phyloP scores from a whole-genome alignment of 2,888 invertebrate species.

The Rotaria sp. region DNA sequence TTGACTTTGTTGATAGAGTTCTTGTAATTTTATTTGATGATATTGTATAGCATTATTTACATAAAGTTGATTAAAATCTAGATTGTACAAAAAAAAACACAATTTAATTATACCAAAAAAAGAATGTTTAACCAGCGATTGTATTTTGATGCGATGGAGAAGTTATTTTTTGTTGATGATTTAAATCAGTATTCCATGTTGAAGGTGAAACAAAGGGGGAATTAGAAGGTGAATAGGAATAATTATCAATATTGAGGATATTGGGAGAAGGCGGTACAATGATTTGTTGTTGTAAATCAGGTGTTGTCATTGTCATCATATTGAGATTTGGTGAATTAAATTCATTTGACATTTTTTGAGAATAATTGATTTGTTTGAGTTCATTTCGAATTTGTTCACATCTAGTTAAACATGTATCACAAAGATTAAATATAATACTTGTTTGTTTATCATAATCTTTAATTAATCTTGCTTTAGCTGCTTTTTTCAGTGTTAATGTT shows the following conservation, averaged over 20 bases:
- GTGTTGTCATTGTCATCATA: not conserved
- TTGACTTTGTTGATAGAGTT: not conserved
- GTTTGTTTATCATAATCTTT: slow-evolving; percentile 24
- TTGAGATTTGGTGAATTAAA: not conserved
- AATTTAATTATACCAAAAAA: not conserved
- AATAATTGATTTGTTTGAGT: not conserved
- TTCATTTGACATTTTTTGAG: not conserved
- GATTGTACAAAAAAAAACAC: not conserved
- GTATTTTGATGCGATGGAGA: not conserved
- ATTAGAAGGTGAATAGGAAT: not conserved
- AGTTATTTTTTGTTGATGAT: not conserved
- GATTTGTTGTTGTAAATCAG: not conserved
- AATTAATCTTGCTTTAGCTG: not conserved
- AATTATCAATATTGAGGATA: not conserved
- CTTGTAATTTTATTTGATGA: not conserved
- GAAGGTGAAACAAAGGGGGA: not conserved
- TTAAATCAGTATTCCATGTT: not conserved
- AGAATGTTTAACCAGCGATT: not conserved
- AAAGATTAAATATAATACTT: not conserved
- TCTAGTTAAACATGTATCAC: not conserved
- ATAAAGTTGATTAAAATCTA: not conserved
- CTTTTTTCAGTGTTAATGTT: not conserved
- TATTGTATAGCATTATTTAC: not conserved
- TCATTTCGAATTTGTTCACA: not conserved
- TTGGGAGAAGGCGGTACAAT: not conserved